Evolutionary conservation across 2,797 vertebrate genomes (phyloP).

Genomic region (Phoebastria nigripes): DNA sequence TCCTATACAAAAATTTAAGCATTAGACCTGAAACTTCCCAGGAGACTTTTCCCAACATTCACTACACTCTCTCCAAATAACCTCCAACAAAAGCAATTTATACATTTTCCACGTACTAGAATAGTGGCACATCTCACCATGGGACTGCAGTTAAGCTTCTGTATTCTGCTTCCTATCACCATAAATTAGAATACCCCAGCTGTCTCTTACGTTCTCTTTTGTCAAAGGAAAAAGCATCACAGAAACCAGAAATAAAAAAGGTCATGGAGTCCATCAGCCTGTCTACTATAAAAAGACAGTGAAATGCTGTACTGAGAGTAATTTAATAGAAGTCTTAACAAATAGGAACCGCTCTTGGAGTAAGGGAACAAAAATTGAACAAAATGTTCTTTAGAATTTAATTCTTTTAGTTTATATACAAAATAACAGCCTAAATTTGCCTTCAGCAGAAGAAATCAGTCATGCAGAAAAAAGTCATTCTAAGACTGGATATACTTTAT

Average conservation of each 20-base stretch:
- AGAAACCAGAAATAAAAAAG: conserved; percentile 31
- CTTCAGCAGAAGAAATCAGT: background rate
- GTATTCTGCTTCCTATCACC: background rate
- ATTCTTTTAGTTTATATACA: background rate
- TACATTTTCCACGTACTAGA: background rate
- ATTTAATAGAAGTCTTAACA: conserved; percentile 7
- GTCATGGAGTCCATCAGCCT: background rate
- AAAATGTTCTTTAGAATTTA: background rate
- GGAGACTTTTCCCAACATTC: background rate
- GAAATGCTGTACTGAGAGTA: conserved; percentile 6
- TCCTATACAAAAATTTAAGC: background rate
- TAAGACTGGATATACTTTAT: background rate
- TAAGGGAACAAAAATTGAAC: background rate
- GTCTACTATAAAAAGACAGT: background rate
- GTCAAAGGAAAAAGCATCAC: background rate
- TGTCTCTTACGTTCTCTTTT: background rate
- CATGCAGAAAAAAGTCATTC: background rate
- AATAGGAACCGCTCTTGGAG: background rate
- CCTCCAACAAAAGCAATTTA: background rate
- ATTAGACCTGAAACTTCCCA: background rate
- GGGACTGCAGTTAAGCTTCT: background rate
- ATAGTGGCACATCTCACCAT: background rate
- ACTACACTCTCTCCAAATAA: background rate
- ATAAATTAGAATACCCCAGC: conserved; percentile 25
- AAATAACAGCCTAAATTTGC: background rate